Conservation (phyloP, 2,888 invertebrate genomes). For the Acrobasis suavella region DNA sequence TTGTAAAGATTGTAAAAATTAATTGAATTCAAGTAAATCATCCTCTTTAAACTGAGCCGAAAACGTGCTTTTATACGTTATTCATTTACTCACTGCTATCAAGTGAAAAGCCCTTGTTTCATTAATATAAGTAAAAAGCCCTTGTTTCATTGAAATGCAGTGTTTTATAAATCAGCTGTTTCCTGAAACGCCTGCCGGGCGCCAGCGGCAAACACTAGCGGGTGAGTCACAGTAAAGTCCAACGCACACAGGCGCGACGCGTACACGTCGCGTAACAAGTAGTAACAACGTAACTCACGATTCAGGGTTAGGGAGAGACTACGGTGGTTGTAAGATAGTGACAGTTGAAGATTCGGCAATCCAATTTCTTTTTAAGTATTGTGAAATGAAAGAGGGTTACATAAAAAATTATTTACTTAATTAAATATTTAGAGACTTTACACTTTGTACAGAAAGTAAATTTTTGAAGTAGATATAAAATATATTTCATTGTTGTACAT, state of each 20-base stretch:
- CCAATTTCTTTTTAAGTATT: no score
- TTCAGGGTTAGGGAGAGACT: constrained; percentile 21
- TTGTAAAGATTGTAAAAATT: no score
- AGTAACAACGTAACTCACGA: neutral
- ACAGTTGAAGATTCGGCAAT: no score
- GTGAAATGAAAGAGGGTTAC: no score
- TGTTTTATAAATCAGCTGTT: constrained; percentile 10
- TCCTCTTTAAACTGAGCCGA: no score
- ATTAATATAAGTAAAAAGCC: neutral
- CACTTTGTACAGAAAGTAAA: no score
- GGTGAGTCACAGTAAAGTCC: constrained; percentile 74
- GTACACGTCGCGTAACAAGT: neutral
- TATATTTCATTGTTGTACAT: no score
- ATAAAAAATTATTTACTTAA: no score
- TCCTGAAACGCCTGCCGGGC: constrained; percentile 44
- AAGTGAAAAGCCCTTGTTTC: neutral
- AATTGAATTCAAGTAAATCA: no score
- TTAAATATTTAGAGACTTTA: no score
- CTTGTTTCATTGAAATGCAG: neutral
- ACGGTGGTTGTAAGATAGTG: neutral
- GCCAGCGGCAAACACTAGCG: constrained; percentile 47
- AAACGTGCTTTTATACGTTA: no score
- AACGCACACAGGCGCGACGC: constrained; percentile 51
- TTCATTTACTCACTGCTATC: neutral
- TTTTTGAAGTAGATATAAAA: no score